Percentiles rank a stretch among this genome's conserved stretches.
Conservation (phyloP, 2,113 vertebrate genomes). For the Puffinus mauretanicus region DNA sequence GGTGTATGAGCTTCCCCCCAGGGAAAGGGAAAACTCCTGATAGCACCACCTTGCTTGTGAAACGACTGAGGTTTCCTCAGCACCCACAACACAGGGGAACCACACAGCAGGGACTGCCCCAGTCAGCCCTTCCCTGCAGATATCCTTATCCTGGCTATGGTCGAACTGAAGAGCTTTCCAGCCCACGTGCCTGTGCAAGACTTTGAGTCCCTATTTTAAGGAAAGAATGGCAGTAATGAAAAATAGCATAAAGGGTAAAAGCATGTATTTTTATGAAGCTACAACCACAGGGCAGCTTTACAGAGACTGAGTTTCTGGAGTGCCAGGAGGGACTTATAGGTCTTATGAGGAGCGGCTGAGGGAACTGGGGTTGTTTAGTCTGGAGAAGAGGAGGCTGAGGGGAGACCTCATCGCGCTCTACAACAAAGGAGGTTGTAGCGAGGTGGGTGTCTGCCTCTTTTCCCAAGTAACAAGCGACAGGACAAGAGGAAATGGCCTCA, state of each 20-base stretch:
- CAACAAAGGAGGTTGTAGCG: too few species aligned
- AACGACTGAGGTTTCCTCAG: background rate
- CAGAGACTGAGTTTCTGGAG: background rate
- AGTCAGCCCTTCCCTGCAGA: background rate
- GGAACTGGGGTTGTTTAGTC: too few species aligned
- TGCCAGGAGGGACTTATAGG: background rate
- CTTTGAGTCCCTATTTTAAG: background rate
- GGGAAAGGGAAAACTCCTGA: background rate
- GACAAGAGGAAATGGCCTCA: too few species aligned
- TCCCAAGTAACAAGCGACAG: too few species aligned
- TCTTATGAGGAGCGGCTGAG: too few species aligned
- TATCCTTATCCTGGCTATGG: background rate
- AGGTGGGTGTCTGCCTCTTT: too few species aligned
- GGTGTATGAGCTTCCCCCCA: fast-evolving
- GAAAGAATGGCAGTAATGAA: background rate
- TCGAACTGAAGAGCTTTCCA: background rate
- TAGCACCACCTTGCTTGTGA: background rate
- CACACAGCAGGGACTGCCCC: background rate
- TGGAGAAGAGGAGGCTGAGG: too few species aligned
- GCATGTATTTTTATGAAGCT: background rate
- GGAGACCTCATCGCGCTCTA: too few species aligned
- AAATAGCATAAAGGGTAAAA: background rate
- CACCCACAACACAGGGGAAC: background rate
- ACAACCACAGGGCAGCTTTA: background rate
- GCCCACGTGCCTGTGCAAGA: fast-evolving